Evolutionary conservation across 2,888 invertebrate genomes (phyloP).

Genomic region (Euzophera pinguis): DNA sequence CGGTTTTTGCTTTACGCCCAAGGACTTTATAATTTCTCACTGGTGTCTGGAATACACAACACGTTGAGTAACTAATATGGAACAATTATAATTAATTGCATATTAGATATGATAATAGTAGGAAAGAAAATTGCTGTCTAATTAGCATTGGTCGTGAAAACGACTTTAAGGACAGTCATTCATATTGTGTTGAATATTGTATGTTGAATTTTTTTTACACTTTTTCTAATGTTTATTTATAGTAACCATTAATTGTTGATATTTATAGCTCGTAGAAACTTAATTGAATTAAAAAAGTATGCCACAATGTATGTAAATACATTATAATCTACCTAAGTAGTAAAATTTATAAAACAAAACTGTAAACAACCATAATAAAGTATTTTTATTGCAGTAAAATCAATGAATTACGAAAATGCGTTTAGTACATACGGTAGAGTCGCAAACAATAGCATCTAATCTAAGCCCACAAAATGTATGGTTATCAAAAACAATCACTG

Average conservation of each 20-base stretch:
- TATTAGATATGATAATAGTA: constrained; percentile 3
- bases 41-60: background rate
- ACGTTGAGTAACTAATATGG: background rate
- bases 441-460: background rate
- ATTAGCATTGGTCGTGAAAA: background rate
- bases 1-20: background rate
- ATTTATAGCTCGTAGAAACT: too few species aligned
- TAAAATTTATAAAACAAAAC: too few species aligned
- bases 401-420: too few species aligned
- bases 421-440: too few species aligned
- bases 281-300: too few species aligned
- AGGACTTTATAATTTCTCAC: constrained; percentile 5
- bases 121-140: background rate
- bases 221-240: too few species aligned
- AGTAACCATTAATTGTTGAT: too few species aligned
- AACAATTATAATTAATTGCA: constrained; percentile 1
- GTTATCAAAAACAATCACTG: constrained; percentile 7
- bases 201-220: background rate
- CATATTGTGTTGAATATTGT: background rate
- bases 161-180: background rate
- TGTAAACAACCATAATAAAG: too few species aligned
- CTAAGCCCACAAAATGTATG: too few species aligned
- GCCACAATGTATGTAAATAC: too few species aligned
- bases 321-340: too few species aligned
- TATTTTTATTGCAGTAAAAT: too few species aligned